Base-by-base conservation (phyloP, 1,140 invertebrate species). In the Phenacoccus solenopsis region DNA sequence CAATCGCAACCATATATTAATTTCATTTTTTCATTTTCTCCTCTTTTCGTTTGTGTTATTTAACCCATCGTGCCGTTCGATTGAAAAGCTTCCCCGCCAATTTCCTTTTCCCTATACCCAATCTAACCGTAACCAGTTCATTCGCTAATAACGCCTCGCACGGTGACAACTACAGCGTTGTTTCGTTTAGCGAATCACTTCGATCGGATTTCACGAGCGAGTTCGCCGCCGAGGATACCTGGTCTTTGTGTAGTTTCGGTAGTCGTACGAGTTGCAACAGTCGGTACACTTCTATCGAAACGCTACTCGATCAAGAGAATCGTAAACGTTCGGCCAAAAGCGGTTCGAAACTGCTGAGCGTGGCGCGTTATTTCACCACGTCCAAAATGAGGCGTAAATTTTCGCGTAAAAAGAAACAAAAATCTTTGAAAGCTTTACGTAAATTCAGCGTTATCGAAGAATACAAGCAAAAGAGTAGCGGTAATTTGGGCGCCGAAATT, bases 371-470 rank as follows among this genome's bases (percentile, higher is more conserved):
- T 27, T 64, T 64, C 59, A 64, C 59, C 22, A 25, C 59, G 10
- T 64, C 59, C 21, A 64, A 27, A 27, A 24, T 64, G 59, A 24
- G 59, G 9, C 10, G 59, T 10, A 64, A 64, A 64, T 64, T 64
- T 27, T 64, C 59, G 59, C 12, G 25, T 4, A 64, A 64, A 27
- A 64, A 64, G 10, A 64, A 64, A 27, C 59, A 64, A 27, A 64
- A 64, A 24, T 64, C 59, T 4, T 25, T 64, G 12, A 20, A 5
- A 5, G 38, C 38, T 10, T 16, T 64, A 27, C 59, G 59, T 27
- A 64, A 64, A 24, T 64, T 64, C 21, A 64, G 59, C 59, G 59
- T 64, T 16, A 64, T 64, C 59, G 59, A 64, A 27, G 59, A 64
- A 27, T 27, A 25, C 22, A 64, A 25, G 21, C 59, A 64, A 16